A percentile compares a stretch with the other conserved stretches of the same genome.
phyloP scores from a whole-genome alignment of 1,140 invertebrate genomes.

The Grapholita molesta region DNA sequence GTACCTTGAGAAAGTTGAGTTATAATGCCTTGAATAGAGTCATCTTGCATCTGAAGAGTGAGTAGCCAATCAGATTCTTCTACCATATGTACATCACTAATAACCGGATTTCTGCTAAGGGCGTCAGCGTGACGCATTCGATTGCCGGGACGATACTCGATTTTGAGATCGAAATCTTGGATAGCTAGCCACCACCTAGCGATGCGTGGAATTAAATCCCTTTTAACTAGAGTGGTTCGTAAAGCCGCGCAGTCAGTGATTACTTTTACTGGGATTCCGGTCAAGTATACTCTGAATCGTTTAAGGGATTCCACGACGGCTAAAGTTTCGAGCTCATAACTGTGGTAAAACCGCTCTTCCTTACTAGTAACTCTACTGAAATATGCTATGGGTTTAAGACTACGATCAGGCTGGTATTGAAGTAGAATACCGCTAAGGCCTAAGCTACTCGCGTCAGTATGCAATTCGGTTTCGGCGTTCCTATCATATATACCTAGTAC shows the following conservation, averaged over 20 bases:
- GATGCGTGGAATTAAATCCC: conserved; percentile 34
- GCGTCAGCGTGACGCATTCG: conserved; percentile 8
- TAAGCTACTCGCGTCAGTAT: neutral
- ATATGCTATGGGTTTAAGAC: conserved; percentile 38
- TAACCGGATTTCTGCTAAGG: conserved; percentile 8
- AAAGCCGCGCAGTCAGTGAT: conserved; percentile 46
- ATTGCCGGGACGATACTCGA: conserved; percentile 42
- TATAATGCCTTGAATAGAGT: conserved; percentile 25
- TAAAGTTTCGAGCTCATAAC: conserved; percentile 51
- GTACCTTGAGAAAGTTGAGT: conserved; percentile 12
- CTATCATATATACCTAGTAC: conserved; percentile 11
- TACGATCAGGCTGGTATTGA: neutral
- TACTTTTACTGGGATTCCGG: conserved; percentile 37
- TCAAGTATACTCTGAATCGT: conserved; percentile 47
- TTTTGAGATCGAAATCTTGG: conserved; percentile 44
- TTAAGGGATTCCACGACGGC: conserved; percentile 41
- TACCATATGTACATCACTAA: conserved; percentile 8
- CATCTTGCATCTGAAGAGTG: conserved; percentile 32
- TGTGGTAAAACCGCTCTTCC: conserved; percentile 45
- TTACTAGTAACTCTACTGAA: conserved; percentile 39
- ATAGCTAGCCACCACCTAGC: conserved; percentile 52
- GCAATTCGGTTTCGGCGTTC: neutral
- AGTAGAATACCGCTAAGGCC: neutral
- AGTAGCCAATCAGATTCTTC: conserved; percentile 42
- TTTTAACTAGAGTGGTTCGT: conserved; percentile 31